Conservation (phyloP, 2,113 vertebrate species). For the Cephalopholis sonnerati region DNA sequence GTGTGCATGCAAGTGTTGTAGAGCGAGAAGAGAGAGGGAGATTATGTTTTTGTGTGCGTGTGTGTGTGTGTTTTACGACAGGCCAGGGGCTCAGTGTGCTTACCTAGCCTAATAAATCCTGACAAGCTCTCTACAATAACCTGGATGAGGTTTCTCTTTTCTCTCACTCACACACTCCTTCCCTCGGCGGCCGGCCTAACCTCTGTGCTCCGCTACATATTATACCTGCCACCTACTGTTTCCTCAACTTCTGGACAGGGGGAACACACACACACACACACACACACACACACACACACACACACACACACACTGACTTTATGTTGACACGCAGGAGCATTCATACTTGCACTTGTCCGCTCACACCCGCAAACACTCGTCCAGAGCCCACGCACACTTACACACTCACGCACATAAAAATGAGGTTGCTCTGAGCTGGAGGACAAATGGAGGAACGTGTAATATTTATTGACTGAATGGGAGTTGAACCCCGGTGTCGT, state of each 20-base stretch:
- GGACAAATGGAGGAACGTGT: constrained; percentile 27
- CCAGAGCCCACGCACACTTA: not conserved
- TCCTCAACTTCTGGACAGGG: constrained; percentile 48
- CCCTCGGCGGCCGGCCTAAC: constrained; percentile 40
- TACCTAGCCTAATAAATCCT: constrained; percentile 73
- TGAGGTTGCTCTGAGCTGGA: not conserved
- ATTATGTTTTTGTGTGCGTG: constrained; percentile 41
- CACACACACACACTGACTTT: not conserved
- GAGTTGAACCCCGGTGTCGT: constrained; percentile 17
- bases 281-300: constrained; percentile 20
- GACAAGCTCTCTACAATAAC: constrained; percentile 70
- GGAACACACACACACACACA: constrained; percentile 50
- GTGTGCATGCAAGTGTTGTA: constrained; percentile 24
- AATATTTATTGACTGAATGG: constrained; percentile 44
- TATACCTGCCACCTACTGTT: constrained; percentile 75
- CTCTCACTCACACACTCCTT: constrained; percentile 59
- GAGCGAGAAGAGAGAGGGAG: not conserved
- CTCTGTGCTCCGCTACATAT: constrained; percentile 56
- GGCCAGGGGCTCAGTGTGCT: constrained; percentile 55
- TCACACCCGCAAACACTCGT: too few species aligned
- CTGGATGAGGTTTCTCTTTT: constrained; percentile 74
- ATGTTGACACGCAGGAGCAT: not conserved
- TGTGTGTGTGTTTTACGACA: constrained; percentile 61
- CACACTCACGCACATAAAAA: not conserved
- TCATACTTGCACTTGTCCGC: not conserved